A percentile compares a stretch with the other conserved stretches of the same genome.
Conservation (phyloP, 2,113 vertebrate genomes). For the Mesoclemmys tuberculata region DNA sequence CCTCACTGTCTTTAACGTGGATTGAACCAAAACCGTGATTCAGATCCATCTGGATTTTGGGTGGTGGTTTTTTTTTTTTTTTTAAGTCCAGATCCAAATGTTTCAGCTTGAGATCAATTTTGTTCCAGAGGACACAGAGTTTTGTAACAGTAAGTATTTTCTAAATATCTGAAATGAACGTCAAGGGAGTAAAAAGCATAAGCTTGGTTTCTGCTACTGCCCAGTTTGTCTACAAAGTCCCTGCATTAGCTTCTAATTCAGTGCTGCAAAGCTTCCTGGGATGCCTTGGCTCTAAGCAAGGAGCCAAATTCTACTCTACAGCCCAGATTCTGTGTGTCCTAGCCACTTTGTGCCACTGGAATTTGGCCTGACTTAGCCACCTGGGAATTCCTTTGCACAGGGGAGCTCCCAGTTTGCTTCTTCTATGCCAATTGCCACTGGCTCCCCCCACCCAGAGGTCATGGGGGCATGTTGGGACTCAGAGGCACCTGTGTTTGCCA, state of each 20-base stretch:
- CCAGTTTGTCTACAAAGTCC: neutral
- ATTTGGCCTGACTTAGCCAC: neutral
- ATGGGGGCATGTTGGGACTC: neutral
- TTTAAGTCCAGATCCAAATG: neutral
- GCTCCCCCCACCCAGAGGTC: accelerated
- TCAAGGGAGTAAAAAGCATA: neutral
- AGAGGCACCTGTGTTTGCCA: neutral
- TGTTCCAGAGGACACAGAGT: neutral
- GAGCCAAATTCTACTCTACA: neutral
- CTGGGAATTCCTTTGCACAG: neutral
- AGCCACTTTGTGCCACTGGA: neutral
- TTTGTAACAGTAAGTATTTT: neutral
- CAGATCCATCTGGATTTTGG: neutral
- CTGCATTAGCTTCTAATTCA: neutral
- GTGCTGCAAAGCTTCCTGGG: accelerated
- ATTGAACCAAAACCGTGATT: neutral
- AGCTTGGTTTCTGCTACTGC: neutral
- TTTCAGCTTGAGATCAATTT: neutral
- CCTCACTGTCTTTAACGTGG: neutral
- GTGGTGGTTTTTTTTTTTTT: too few species aligned
- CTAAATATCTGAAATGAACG: neutral
- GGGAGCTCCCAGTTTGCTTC: neutral
- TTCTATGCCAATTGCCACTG: accelerated
- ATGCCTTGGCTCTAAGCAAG: neutral
- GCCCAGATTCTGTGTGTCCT: neutral